Percentiles rank a stretch among this genome's conserved stretches.
Conservation (phyloP, 2,113 vertebrate species). For the Campylorhamphus procurvoides region DNA sequence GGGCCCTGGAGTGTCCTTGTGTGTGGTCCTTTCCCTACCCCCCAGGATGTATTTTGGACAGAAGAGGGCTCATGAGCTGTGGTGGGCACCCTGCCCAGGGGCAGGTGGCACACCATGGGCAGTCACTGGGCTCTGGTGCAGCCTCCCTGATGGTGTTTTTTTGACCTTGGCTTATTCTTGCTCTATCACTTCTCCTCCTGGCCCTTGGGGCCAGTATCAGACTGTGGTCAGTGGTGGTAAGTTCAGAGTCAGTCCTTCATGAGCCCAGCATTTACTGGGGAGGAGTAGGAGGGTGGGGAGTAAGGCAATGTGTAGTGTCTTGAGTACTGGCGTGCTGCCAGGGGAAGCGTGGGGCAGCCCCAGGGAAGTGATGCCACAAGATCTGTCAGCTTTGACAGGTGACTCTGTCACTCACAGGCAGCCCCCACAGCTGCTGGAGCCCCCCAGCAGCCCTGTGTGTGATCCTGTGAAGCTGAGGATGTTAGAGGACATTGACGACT, state of each 20-base stretch:
- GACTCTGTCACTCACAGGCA: conserved; percentile 65
- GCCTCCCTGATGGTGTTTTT: background rate
- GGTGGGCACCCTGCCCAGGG: background rate
- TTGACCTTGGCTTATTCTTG: background rate
- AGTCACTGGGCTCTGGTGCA: background rate
- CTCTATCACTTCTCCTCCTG: background rate
- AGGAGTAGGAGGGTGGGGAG: background rate
- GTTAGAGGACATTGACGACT: conserved; percentile 91
- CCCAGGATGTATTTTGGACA: fast-evolving
- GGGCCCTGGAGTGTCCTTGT: background rate
- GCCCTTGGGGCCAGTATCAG: background rate
- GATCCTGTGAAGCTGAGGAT: conserved; percentile 94
- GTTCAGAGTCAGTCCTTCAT: background rate
- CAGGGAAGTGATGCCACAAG: background rate
- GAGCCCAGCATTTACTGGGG: background rate
- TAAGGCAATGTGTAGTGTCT: fast-evolving
- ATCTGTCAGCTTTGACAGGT: conserved; percentile 35
- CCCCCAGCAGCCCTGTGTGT: conserved; percentile 45
- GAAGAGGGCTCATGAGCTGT: background rate
- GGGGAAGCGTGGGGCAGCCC: background rate
- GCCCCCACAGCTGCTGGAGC: conserved; percentile 42
- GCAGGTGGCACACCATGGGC: background rate
- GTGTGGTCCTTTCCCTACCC: background rate
- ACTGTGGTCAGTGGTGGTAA: background rate
- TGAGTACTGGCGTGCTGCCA: background rate